Base-by-base conservation (phyloP, 2,113 vertebrate genomes). In the Galeopterus variegatus region DNA sequence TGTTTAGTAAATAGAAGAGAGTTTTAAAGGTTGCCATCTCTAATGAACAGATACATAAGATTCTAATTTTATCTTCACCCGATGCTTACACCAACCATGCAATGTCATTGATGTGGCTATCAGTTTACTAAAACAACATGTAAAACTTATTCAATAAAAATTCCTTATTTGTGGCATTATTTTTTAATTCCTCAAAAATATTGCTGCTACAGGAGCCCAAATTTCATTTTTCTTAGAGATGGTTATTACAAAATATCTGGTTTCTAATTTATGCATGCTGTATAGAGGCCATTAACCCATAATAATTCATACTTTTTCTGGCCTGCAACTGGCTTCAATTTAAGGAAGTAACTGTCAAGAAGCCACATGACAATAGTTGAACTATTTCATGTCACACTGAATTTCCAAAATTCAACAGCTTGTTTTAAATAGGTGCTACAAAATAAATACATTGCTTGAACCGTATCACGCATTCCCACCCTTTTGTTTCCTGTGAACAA, bases 21-120 rank as follows among this genome's bases (percentile, higher is more conserved):
- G 26, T 77, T 94, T 83, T 80, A 31, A 79, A 92, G 69, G 10
- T 80, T 48, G 28, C n/a, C 6, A n/a, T 58, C 19, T 93, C 58
- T 79, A 56, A 33, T 72, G 67, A 92, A 70, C 6, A 94, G 86
- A 95, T n/a, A 83, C 3, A n/a, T 5, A 26, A 36, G 21, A 79
- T 95, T 41, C 56, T 93, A 69, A 95, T 86, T 94, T 97, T 58
- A 77, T 88, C 52, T 9, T 89, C n/a, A 64, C 8, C n/a, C 41
- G 72, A 88, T 62, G 54, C 26, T 94, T 72, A 9, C 3, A 28
- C 15, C 31, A 90, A 65, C 45, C 45, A 96, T 86, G 82, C 94
- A 87, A 93, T 31, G 31, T 1, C 17, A 75, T 19, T 70, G 26
- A 72, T 87, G 12, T 33, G 14, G 8, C 5, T 60, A 56, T 26